Evolutionary conservation across 2,113 vertebrate genomes (phyloP).

Genomic region (Epinephelus lanceolatus): DNA sequence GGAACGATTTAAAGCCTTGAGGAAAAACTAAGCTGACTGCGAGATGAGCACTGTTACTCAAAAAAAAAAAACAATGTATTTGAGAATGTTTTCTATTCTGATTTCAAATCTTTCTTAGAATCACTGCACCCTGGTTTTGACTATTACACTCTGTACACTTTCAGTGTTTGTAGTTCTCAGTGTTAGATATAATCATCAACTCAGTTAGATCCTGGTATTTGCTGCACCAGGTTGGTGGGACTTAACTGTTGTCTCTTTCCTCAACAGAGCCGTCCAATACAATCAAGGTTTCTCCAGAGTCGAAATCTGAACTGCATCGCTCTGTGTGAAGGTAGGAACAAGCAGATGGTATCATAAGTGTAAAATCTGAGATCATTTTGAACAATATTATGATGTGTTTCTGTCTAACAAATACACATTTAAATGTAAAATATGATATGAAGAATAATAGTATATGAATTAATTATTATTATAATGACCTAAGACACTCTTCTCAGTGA

Average conservation of each 20-base stretch:
- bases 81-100: background rate
- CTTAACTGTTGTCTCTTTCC: constrained; percentile 10
- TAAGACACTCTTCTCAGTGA: background rate
- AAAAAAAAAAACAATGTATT: background rate
- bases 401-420: background rate
- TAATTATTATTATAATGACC: too few species aligned
- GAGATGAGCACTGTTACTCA: background rate
- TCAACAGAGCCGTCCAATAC: constrained; percentile 93
- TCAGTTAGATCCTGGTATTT: background rate
- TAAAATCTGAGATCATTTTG: background rate
- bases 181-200: background rate
- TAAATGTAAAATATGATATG: background rate
- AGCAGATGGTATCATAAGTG: background rate
- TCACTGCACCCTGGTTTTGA: background rate
- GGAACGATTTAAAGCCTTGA: background rate
- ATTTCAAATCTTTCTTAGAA: background rate
- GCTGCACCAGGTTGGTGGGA: background rate
- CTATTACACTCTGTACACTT: background rate
- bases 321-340: constrained; percentile 94
- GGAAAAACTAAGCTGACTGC: background rate
- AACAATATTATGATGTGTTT: background rate
- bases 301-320: constrained; percentile 99
- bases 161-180: constrained; percentile 4
- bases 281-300: constrained; percentile 98
- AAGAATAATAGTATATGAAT: background rate